Base-by-base conservation (phyloP, 2,888 invertebrate species). In the Macaria notata region DNA sequence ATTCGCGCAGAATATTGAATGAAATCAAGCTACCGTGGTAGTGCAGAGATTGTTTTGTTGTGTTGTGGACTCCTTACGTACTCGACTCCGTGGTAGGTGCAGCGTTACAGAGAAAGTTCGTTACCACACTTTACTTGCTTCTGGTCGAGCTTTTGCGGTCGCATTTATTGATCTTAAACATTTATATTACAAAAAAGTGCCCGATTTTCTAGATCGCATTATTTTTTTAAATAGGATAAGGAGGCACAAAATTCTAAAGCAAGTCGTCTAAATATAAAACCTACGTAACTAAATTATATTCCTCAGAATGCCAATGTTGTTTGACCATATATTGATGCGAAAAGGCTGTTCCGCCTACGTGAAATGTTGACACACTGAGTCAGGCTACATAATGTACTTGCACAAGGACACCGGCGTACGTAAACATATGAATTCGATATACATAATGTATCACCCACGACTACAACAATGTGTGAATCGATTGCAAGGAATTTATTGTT, bases 281-380 rank as follows among this genome's bases (percentile, higher is more conserved):
- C 33, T 36, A 7, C 5, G 33, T 36, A 36, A 36, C 4, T 6
- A 4, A 36, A 36, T 6, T 36, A 36, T 36, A 36, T 36, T 19
- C 19, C 55, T 38, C 33, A 36, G 7, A 8, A 41, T 1, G 39
- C 47, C 65, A 70, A 69, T 64, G 69, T 65, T 67, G 73, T 71
- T 68, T 70, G 67, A 61, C 83, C 84, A 78, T 83, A 80, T 77
- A 65, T 72, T 62, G 55, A 61, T 77, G 74, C 67, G 59, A 74
- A 81, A 83, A 86, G 83, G 81, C 78, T 83, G 81, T 80, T 78
- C 85, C 86, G 79, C 89, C 87, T 76, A 86, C 88, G 76, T 80
- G 72, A 71, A 77, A 79, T 81, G 81, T 89, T 87, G 85, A 83
- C 81, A 80, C 70, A 82, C 78, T 89, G 90, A 89, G 86, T 90